A percentile compares a stretch with the other conserved stretches of the same genome.
Evolutionary conservation across 1,140 invertebrate species (phyloP).

Genomic region (Bombus consobrinus): DNA sequence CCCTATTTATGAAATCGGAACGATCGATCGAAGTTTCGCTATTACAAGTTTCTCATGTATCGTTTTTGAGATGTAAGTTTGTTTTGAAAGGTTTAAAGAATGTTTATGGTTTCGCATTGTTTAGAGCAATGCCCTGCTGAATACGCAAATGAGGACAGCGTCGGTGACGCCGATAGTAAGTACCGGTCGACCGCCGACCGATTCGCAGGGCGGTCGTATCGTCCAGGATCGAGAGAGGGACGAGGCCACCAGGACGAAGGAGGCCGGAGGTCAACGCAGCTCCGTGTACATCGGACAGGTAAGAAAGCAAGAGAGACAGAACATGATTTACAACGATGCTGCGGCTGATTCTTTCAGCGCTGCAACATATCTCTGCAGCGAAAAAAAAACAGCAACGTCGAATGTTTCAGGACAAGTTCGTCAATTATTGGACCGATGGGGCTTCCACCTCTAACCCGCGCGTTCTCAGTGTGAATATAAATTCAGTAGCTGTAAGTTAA

Average conservation of each 20-base stretch:
- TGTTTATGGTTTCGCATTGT: constrained; percentile 31
- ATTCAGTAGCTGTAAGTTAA: constrained; percentile 78
- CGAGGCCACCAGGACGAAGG: constrained; percentile 73
- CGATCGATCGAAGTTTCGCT: constrained; percentile 20
- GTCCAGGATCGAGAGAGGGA: constrained; percentile 75
- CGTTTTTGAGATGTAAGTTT: not conserved
- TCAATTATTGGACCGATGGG: constrained; percentile 79
- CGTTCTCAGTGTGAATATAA: constrained; percentile 77
- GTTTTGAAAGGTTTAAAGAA: constrained; percentile 4
- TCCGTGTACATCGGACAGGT: constrained; percentile 81
- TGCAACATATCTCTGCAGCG: constrained; percentile 36
- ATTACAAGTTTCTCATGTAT: not conserved
- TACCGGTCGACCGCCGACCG: constrained; percentile 63
- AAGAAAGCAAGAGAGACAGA: constrained; percentile 65
- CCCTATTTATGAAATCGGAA: not conserved
- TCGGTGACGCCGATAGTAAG: constrained; percentile 61
- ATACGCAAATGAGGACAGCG: constrained; percentile 62
- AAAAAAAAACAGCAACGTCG: constrained; percentile 38
- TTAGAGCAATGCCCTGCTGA: constrained; percentile 70
- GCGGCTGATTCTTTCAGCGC: constrained; percentile 49
- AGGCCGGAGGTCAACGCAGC: constrained; percentile 76
- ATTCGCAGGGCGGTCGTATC: constrained; percentile 73
- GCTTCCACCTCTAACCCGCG: constrained; percentile 71
- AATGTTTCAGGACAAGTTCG: constrained; percentile 79
- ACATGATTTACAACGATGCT: constrained; percentile 63